phyloP scores from a whole-genome alignment of 2,113 vertebrate species.

The Corydoras maculifer region DNA sequence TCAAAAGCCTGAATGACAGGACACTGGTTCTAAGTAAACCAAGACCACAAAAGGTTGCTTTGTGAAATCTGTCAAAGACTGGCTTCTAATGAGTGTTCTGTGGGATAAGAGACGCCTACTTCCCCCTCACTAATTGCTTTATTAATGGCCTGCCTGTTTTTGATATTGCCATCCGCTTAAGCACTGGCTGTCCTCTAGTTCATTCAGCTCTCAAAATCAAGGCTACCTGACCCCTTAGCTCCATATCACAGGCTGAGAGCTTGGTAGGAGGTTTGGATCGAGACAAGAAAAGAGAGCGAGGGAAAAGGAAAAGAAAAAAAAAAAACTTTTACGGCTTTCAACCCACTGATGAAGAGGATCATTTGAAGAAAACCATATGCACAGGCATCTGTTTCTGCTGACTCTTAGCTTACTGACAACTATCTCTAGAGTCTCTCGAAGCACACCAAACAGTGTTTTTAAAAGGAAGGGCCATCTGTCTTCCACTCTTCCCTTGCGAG shows the following conservation, averaged over 20 bases:
- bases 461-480: constrained; percentile 65
- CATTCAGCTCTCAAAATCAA: constrained; percentile 44
- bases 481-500: constrained; percentile 48
- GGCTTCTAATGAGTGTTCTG: constrained; percentile 51
- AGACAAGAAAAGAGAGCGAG: constrained; percentile 19
- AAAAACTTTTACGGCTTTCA: constrained; percentile 41
- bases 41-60: constrained; percentile 47
- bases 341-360: constrained; percentile 44
- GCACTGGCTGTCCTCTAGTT: constrained; percentile 32
- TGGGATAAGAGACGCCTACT: constrained; percentile 48
- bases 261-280: constrained; percentile 27
- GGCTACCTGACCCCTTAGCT: constrained; percentile 46
- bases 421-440: constrained; percentile 44
- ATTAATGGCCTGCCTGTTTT: constrained; percentile 53
- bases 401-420: constrained; percentile 47
- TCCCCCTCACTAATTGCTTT: constrained; percentile 52
- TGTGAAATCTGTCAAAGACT: constrained; percentile 48
- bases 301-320: constrained; percentile 3
- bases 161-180: constrained; percentile 41
- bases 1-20: constrained; percentile 41
- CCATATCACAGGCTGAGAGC: constrained; percentile 31
- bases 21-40: constrained; percentile 38
- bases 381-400: constrained; percentile 61
- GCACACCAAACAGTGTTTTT: constrained; percentile 51
- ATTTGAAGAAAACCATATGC: constrained; percentile 65